Percentiles rank a stretch among this genome's conserved stretches.
Evolutionary conservation across 53 echinoderm and acorn worm genomes (phyloP).

Genomic region (Luidia sarsii): DNA sequence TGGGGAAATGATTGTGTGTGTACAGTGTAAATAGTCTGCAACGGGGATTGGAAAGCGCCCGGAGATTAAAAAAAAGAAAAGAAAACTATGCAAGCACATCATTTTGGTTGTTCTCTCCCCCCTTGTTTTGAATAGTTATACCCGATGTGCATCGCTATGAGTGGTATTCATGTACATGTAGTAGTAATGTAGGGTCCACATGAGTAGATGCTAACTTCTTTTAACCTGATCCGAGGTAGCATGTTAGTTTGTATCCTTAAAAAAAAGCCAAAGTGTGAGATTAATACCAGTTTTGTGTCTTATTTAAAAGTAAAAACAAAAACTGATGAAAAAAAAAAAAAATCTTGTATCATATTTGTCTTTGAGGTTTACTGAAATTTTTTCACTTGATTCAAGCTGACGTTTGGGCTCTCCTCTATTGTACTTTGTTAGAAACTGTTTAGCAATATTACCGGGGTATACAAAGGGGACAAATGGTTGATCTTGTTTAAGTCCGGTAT

Average conservation of each 20-base stretch:
- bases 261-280: neutral
- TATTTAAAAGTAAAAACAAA: neutral
- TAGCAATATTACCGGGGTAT: neutral
- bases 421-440: neutral
- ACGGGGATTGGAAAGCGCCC: neutral
- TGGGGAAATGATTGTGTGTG: slow-evolving; percentile 33
- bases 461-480: slow-evolving; percentile 8
- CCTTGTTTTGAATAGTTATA: too few relatives aligned
- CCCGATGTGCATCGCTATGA: too few relatives aligned
- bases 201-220: too few relatives aligned
- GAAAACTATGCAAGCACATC: slow-evolving; percentile 51
- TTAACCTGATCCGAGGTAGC: neutral
- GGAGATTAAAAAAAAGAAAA: too few relatives aligned
- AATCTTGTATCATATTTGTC: neutral
- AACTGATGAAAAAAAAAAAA: neutral
- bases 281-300: slow-evolving; percentile 23
- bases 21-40: slow-evolving; percentile 48
- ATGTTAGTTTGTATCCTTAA: neutral
- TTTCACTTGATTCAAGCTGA: neutral
- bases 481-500: too few relatives aligned
- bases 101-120: neutral
- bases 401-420: neutral
- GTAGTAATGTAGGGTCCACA: neutral
- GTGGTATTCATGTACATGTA: too few relatives aligned
- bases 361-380: neutral